Evolutionary conservation across 64 coral and sea anemone species (phyloP), one percentile per base, ranked within the genome.

Genomic region (Astreopora myriophthalma): DNA sequence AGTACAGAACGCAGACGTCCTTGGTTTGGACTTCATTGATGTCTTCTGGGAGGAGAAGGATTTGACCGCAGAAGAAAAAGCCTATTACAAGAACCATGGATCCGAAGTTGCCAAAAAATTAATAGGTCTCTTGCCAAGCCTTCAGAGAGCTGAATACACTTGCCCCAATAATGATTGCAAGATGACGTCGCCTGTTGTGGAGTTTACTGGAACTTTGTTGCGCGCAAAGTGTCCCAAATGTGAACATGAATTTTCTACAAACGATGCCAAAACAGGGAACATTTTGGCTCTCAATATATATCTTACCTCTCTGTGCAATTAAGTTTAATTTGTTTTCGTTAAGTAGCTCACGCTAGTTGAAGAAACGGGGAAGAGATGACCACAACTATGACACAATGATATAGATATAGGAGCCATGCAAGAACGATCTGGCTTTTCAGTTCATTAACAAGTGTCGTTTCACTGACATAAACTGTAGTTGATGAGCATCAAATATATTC

Each of bases 231-330:
- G 81, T 40, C 81, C 81, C 23, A 85, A 82, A 63, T 85, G 81
- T 40, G 1, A 66, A 22, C 14, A 37, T 3, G 3, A 35, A 14
- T 85, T 85, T 23, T 23, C 17, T 8, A 7, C 17, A 23, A 68
- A 85, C 11, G 58, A 85, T 66, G 57, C 28, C 24, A 12, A 12
- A 24, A 71, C 29, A 71, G 81, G 81, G 39, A 63, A 85, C 37
- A 63, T 63, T 64, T 85, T 85, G 61, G 81, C 60, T 85, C 58
- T 85, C 8, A 85, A 85, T 36, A 68, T 85, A n/a, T 85, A 85
- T 42, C 81, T 85, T 2, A 37, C 58, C 0, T 68, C 81, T 38
- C 36, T 85, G n/a, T n/a, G n/a, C n/a, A n/a, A n/a, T n/a, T n/a
- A n/a, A n/a, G n/a, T n/a, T n/a, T n/a, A n/a, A n/a, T n/a, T n/a